phyloP scores from a whole-genome alignment of 2,797 vertebrate species.

The Ataeniobius toweri region DNA sequence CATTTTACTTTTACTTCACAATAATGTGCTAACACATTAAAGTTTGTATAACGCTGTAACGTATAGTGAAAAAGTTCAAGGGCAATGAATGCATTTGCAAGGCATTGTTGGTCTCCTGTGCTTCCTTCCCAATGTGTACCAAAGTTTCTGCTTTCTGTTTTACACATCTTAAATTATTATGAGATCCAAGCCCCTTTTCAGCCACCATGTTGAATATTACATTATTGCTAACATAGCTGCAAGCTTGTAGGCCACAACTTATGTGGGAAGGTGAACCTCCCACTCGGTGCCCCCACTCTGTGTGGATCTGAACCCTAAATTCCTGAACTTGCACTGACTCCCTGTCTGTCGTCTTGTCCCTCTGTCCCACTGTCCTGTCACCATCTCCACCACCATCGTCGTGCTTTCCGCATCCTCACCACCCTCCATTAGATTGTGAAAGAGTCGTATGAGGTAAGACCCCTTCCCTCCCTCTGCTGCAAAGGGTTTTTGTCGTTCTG shows the following conservation, averaged over 20 bases:
- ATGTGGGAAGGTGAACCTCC: conserved; percentile 7
- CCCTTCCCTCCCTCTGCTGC: conserved; percentile 74
- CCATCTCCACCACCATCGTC: conserved; percentile 89
- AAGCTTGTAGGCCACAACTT: conserved; percentile 13
- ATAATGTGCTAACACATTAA: not conserved
- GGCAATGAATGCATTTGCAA: not conserved
- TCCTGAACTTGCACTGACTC: conserved; percentile 75
- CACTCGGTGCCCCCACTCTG: conserved; percentile 44
- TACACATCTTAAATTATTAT: not conserved
- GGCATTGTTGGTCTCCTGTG: not conserved
- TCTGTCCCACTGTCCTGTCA: conserved; percentile 52
- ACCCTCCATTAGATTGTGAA: conserved; percentile 98
- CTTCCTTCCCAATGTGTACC: not conserved
- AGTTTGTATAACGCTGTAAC: not conserved
- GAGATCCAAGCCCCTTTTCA: not conserved
- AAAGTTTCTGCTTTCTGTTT: not conserved
- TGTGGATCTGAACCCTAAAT: conserved; percentile 71
- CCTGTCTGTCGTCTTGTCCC: conserved; percentile 63
- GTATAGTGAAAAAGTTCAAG: not conserved
- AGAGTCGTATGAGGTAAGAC: conserved; percentile 99
- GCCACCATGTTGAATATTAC: not conserved
- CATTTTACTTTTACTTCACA: not conserved
- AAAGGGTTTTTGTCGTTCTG: conserved; percentile 28
- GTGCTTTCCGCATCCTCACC: conserved; percentile 96
- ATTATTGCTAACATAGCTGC: conserved; percentile 2